These are phyloP conservation scores for Scytalopus superciliaris DNA, from an alignment of 2,113 vertebrate species.

Conservation along the genomic window DNA sequence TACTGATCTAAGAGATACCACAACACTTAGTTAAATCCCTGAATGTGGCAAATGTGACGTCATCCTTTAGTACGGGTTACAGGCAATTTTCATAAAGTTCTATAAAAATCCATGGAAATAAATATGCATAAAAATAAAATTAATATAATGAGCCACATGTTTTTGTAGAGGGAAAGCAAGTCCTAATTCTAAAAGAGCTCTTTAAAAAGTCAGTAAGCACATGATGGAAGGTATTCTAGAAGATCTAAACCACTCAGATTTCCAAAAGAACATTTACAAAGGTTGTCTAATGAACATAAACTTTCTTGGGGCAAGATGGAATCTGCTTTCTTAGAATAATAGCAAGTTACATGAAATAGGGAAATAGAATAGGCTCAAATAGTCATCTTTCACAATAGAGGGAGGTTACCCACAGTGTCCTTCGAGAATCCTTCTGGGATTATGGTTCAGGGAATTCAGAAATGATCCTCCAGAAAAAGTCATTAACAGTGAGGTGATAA, in stretches of 20 bases:
- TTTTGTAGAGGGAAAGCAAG: background rate
- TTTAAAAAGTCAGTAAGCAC: background rate
- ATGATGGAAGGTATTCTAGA: background rate
- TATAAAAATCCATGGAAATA: background rate
- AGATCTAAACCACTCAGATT: background rate
- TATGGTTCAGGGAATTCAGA: background rate
- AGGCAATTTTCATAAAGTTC: background rate
- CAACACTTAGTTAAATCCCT: background rate
- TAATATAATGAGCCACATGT: background rate
- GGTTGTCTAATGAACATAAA: background rate
- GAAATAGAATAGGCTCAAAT: background rate
- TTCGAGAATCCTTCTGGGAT: background rate
- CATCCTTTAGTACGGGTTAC: background rate
- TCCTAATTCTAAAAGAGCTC: background rate
- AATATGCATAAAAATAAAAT: background rate
- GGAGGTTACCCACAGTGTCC: background rate
- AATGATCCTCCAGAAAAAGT: background rate
- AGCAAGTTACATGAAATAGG: background rate
- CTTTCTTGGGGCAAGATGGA: background rate
- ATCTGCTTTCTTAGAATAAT: background rate
- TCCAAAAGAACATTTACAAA: background rate
- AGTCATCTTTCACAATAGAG: background rate
- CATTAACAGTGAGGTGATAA: background rate
- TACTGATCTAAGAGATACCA: background rate
- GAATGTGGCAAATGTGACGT: fast-evolving